Evolutionary conservation across 2,888 invertebrate genomes (phyloP), one percentile per base, ranked within the genome.

Genomic region (Pegoplata infirma): DNA sequence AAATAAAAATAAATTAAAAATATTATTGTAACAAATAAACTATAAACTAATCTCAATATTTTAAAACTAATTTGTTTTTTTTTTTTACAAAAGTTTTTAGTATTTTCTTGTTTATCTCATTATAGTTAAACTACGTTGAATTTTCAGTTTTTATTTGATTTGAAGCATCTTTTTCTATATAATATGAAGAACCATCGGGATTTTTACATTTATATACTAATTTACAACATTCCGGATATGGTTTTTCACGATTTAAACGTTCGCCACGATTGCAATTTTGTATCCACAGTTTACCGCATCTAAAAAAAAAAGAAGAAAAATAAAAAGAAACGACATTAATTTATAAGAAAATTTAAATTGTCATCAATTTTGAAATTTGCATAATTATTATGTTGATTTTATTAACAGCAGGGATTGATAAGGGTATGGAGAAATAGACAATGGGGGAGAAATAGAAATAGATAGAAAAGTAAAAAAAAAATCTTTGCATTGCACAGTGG

Each of bases 191-290:
- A 25, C 85, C 87, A 53, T 85, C 85, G 3, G 82, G 55, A 21
- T 85, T 73, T 67, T 86, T 87, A 81, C 88, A 88, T 63, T 88
- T 88, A 81, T 88, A 88, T 28, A 83, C 82, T 17, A 88, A 80
- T 36, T 85, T 85, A 72, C 88, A 88, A 79, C 88, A 88, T 12
- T 85, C 85, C 6, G 88, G 88, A 68, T 86, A 88, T 17, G 86
- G 86, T 25, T 88, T 85, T 46, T 84, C 84, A 0, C 80, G 69
- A 67, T 84, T 72, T 7, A 87, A 82, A 67, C 89, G 84, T 14
- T 88, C 88, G 7, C 89, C 89, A 0, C 81, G 84, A 80, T 89
- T 88, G 76, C 88, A 88, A 66, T 84, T 84, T 44, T 85, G 83
- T 40, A 89, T 80, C 68, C 83, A 83, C 49, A 87, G 69, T 55